Evolutionary conservation across 1,140 invertebrate species (phyloP), one percentile per base, ranked within the genome.

Genomic region (Tetragnatha versicolor): DNA sequence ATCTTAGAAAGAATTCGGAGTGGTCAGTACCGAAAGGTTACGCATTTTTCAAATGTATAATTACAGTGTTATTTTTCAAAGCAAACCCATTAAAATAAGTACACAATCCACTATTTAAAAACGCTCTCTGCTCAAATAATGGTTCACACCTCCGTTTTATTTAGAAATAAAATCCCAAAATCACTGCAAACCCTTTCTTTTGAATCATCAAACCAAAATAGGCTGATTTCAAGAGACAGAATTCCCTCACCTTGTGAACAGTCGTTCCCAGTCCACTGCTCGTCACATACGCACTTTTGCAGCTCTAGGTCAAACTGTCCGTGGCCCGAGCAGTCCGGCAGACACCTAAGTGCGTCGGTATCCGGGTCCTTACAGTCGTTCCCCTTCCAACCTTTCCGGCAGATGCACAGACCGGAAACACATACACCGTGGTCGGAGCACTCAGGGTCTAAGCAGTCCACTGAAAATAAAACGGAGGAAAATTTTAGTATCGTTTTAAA

Each of bases 341-440:
- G 86, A 85, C 94, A 96, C 80, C 93, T 91, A 84, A 94, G 93
- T 22, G 95, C 92, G 86, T 94, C 91, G 83, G 94, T 91, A 86
- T 96, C 94, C 73, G 94, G 91, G 81, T 93, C 90, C 79, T 91
- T 90, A 84, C 96, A 98, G 78, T 93, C 91, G 77, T 92, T 91
- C 7, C 96, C 96, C 83, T 95, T 93, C 96, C 96, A 98, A 1
- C 97, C 97, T 4, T 93, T 93, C 83, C 95, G 92, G 87, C 97
- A 99, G 82, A 95, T 92, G 86, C 97, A 99, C 72, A 93, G 92
- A 1, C 97, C 96, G 77, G 94, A 91, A 35, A 96, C 91, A 86
- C 97, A 99, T 82, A 96, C 94, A 17, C 98, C 98, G 84, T 99
- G 95, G 33, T 91, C 91, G n/a, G 93, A 92, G 87, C 97, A 99